Percentiles rank a stretch among this genome's conserved stretches.
Evolutionary conservation across 2,888 invertebrate species (phyloP).

Genomic region (Platycheirus albimanus): DNA sequence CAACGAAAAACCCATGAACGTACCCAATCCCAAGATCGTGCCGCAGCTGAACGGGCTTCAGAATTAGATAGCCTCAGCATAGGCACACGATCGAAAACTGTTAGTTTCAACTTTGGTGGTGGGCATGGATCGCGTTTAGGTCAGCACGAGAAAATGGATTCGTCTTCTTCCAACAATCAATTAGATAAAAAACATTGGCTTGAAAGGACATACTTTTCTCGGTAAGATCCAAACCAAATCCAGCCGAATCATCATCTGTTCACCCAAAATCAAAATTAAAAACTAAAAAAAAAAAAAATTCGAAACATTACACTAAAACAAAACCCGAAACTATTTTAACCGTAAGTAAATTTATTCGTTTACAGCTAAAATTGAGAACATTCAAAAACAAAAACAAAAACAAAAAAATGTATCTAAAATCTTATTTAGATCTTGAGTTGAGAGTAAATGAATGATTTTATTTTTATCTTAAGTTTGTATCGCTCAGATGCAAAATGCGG

Average conservation of each 20-base stretch:
- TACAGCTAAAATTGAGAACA: conserved; percentile 36
- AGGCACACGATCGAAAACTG: conserved; percentile 80
- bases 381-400: conserved; percentile 31
- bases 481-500: conserved; percentile 34
- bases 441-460: conserved; percentile 47
- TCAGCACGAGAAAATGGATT: conserved; percentile 78
- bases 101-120: conserved; percentile 82
- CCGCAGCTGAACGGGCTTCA: conserved; percentile 77
- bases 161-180: conserved; percentile 77
- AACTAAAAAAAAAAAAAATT: conserved; percentile 22
- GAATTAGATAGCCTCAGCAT: conserved; percentile 77
- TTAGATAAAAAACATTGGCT: conserved; percentile 79
- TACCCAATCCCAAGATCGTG: conserved; percentile 81
- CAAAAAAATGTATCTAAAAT: conserved; percentile 12
- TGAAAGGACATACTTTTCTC: conserved; percentile 81
- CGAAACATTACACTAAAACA: conserved; percentile 58
- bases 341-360: conserved; percentile 64
- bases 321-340: conserved; percentile 43
- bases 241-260: conserved; percentile 71
- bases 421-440: conserved; percentile 15
- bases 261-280: conserved; percentile 34
- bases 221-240: conserved; percentile 80
- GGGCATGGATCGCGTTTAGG: conserved; percentile 81
- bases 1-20: conserved; percentile 79
- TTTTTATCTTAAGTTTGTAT: conserved; percentile 57